Percentiles rank a stretch among this genome's conserved stretches.
phyloP scores from a whole-genome alignment of 1,140 invertebrate species.

The Drosophila nebulosa region DNA sequence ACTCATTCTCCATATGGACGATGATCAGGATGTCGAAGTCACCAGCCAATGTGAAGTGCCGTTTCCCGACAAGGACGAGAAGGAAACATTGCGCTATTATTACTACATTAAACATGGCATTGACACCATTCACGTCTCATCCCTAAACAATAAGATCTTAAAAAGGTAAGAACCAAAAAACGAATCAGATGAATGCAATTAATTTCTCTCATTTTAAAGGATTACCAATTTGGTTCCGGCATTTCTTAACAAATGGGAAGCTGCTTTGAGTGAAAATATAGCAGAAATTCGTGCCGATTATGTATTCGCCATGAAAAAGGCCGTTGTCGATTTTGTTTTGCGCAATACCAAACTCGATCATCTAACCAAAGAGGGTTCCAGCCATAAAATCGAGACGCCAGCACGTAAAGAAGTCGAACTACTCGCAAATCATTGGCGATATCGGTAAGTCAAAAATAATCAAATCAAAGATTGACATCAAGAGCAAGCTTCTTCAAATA shows the following conservation, averaged over 20 bases:
- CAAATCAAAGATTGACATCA: too few relatives aligned
- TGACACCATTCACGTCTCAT: slow-evolving; percentile 91
- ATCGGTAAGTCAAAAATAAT: slow-evolving; percentile 61
- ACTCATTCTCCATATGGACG: slow-evolving; percentile 84
- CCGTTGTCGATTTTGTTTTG: slow-evolving; percentile 93
- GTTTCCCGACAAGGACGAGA: slow-evolving; percentile 84
- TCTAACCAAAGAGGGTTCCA: slow-evolving; percentile 53
- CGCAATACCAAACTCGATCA: slow-evolving; percentile 84
- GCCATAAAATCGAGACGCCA: slow-evolving; percentile 81
- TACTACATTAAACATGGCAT: slow-evolving; percentile 95
- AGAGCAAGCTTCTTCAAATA: too few relatives aligned
- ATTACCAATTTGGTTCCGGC: slow-evolving; percentile 82
- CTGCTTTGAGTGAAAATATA: slow-evolving; percentile 83
- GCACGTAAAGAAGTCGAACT: slow-evolving; percentile 83
- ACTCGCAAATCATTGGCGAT: slow-evolving; percentile 71
- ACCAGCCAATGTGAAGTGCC: slow-evolving; percentile 27
- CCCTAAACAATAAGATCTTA: slow-evolving; percentile 86
- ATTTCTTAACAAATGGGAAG: slow-evolving; percentile 83
- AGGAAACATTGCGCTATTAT: slow-evolving; percentile 90
- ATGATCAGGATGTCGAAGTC: slow-evolving; percentile 78
- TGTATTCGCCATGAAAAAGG: slow-evolving; percentile 92
- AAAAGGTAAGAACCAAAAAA: slow-evolving; percentile 80
- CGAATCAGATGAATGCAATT: background rate
- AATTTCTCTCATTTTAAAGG: slow-evolving; percentile 7
- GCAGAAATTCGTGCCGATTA: slow-evolving; percentile 89